Conservation (phyloP, 2,113 vertebrate genomes). For the Callorhinus ursinus region DNA sequence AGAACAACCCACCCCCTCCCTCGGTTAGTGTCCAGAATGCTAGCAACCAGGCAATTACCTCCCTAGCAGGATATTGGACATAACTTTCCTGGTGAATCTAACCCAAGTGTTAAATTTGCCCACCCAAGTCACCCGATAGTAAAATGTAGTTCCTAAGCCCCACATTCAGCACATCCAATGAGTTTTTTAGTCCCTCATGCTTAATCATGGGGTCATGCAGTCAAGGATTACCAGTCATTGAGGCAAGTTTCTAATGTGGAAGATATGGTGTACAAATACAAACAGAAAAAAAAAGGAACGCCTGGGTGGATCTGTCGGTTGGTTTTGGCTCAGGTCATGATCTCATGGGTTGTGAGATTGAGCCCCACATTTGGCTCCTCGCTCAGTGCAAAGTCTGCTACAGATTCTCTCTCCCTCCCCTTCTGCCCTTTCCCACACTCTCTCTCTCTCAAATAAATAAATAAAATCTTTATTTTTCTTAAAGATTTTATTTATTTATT, state of each 20-base stretch:
- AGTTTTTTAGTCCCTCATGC: background rate
- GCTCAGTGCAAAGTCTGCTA: background rate
- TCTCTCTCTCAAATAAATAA: background rate
- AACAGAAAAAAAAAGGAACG: too few species aligned
- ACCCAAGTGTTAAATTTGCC: background rate
- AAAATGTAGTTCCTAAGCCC: background rate
- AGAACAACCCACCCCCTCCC: background rate
- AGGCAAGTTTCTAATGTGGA: background rate
- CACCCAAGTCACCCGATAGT: background rate
- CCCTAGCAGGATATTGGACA: background rate
- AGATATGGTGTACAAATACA: background rate
- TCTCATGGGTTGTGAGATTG: background rate
- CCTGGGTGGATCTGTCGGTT: background rate
- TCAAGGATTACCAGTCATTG: background rate
- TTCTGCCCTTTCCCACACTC: background rate
- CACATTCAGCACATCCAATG: background rate
- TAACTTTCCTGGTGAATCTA: background rate
- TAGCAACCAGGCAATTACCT: background rate
- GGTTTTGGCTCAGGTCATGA: background rate
- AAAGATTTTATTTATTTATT: too few species aligned
- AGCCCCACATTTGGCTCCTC: background rate
- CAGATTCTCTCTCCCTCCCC: background rate
- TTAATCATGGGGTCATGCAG: background rate
- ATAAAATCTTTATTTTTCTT: background rate
- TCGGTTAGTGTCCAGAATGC: background rate